phyloP scores from a whole-genome alignment of 2,113 vertebrate genomes.

The Panthera tigris region DNA sequence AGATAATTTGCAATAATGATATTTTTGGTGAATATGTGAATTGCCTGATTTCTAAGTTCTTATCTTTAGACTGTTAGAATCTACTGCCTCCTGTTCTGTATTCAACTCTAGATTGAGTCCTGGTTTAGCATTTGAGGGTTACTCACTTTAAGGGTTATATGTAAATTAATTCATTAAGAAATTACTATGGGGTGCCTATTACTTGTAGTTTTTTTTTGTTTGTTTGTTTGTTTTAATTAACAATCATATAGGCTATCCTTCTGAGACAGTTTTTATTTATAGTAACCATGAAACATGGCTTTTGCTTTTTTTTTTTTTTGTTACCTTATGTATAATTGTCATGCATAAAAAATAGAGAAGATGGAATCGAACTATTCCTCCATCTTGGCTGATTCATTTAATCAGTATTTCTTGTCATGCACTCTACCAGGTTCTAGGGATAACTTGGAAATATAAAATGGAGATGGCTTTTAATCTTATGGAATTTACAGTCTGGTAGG shows the following conservation, averaged over 20 bases:
- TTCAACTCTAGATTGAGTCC: not conserved
- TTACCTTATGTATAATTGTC: not conserved
- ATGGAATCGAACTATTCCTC: not conserved
- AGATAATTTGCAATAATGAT: not conserved
- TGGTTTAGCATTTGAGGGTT: not conserved
- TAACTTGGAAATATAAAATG: not conserved
- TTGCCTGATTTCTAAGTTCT: not conserved
- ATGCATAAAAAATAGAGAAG: not conserved
- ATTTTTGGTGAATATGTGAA: not conserved
- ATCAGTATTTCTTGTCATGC: not conserved
- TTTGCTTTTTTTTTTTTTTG: not conserved
- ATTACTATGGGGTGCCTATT: not conserved
- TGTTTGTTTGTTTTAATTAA: not conserved
- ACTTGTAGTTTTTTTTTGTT: not conserved
- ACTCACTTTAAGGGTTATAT: not conserved
- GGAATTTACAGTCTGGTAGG: not conserved
- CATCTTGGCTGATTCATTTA: not conserved
- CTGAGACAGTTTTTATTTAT: conserved; percentile 2
- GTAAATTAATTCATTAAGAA: conserved; percentile 4
- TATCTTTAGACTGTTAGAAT: not conserved
- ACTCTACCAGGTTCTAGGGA: not conserved
- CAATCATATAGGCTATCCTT: not conserved
- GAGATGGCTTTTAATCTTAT: not conserved
- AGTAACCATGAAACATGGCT: not conserved
- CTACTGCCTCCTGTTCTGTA: not conserved